Base-by-base conservation (phyloP, 2,888 invertebrate genomes). In the Myopa testacea region DNA sequence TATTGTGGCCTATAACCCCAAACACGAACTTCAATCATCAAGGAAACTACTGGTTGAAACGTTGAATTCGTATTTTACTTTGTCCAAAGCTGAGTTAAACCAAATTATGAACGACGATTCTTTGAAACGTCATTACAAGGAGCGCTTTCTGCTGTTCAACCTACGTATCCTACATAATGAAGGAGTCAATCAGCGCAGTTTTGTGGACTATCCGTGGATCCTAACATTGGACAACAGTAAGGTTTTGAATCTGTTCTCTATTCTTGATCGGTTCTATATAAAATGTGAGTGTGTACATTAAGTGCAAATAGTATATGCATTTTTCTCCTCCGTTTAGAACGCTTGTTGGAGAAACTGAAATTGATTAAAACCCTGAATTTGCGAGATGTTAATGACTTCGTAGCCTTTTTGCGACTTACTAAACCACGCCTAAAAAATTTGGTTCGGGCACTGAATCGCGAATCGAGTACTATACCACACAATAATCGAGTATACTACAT, bases 401-500 rank as follows among this genome's bases (percentile, higher is more conserved):
- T 89, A 52, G 92, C 92, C 1, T 91, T 92, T 82, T 85, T 91
- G 78, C 88, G 89, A 68, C 84, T 92, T 60, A 89, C 91, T 2
- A 52, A 88, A 3, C 80, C 84, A 5, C 85, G 87, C 6, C 81
- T 89, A 0, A 82, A 83, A 0, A 86, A 84, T 77, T 74, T 89
- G 8, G 82, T 86, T 0, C 4, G 62, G 4, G 62, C 80, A 0
- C 70, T 87, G n/a, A 83, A 84, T 63, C 85, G 87, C 72, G 92
- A 93, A 86, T 82, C 86, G 8, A 82, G 82, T 4, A 82, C 86
- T 71, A 87, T 91, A 16, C 88, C 88, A 1, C 89, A 87, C 78
- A 90, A 90, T 80, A 92, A 92, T 85, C 91, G 93, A 75, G 86
- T 93, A n/a, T 92, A 92, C 83, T 92, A 90, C 82, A 89, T 93